These are phyloP conservation scores for Baryphthengus martii DNA, from an alignment of 2,113 vertebrate genomes.

Conservation along the genomic window DNA sequence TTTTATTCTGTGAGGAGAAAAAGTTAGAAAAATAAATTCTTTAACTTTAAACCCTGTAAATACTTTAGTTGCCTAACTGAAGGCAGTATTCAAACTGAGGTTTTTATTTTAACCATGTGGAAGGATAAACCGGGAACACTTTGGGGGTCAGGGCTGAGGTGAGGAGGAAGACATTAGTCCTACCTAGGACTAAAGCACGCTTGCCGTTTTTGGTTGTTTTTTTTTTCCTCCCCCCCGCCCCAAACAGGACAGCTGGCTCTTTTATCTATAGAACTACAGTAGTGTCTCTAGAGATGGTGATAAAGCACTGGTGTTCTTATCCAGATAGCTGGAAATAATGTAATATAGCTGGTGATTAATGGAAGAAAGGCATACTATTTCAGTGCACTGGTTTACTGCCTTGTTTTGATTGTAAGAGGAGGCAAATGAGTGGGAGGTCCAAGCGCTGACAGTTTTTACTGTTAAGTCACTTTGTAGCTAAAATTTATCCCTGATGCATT, in stretches of 20 bases:
- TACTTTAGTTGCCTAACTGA: not conserved
- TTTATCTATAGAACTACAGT: not conserved
- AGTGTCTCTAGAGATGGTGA: not conserved
- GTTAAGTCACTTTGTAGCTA: not conserved
- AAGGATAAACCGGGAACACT: not conserved
- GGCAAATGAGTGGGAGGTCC: not conserved
- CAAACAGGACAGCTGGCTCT: not conserved
- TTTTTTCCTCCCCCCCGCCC: too few species aligned
- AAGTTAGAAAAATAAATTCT: not conserved
- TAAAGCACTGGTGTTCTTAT: not conserved
- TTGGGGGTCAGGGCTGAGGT: not conserved
- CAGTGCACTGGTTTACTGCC: not conserved
- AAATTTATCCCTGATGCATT: not conserved
- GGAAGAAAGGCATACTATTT: not conserved
- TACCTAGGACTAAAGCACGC: not conserved
- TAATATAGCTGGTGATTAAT: not conserved
- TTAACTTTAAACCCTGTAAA: not conserved
- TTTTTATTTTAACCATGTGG: not conserved
- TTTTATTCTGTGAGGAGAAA: not conserved
- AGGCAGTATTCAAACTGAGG: not conserved
- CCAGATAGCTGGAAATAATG: conserved; percentile 36
- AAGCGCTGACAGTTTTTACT: not conserved
- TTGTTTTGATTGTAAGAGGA: not conserved
- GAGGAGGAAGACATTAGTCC: not conserved
- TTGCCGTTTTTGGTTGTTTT: not conserved